Conservation (phyloP, 1,140 invertebrate genomes). For the Pygmarrhopalites habei region DNA sequence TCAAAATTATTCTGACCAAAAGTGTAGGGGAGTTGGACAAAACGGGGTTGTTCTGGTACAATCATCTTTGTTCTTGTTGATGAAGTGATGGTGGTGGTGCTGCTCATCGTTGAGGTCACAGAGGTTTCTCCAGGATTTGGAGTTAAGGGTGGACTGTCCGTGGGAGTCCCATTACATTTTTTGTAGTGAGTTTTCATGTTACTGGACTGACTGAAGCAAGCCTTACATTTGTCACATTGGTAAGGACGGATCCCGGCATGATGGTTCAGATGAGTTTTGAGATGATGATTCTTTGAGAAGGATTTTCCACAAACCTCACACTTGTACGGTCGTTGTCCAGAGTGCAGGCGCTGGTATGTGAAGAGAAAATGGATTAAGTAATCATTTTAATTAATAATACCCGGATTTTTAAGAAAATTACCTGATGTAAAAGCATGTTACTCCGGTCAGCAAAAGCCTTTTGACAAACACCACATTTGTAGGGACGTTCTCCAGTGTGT, state of each 20-base stretch:
- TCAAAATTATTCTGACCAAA: too few species aligned
- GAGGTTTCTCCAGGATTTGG: too few species aligned
- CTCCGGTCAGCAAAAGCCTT: constrained; percentile 68
- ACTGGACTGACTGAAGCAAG: constrained; percentile 67
- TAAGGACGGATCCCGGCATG: constrained; percentile 63
- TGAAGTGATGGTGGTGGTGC: too few species aligned
- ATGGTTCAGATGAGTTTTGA: constrained; percentile 50
- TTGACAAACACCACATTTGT: constrained; percentile 72
- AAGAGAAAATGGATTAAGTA: neutral
- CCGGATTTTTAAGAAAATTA: too few species aligned
- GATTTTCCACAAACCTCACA: constrained; percentile 50
- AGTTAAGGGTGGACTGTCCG: too few species aligned
- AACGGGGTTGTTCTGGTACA: too few species aligned
- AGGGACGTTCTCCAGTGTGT: constrained; percentile 57
- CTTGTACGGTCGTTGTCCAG: constrained; percentile 48
- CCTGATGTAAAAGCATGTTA: constrained; percentile 72
- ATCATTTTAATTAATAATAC: constrained; percentile 1
- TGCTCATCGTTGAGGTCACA: too few species aligned
- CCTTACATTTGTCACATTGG: constrained; percentile 61
- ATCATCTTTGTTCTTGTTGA: too few species aligned
- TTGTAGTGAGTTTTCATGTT: constrained; percentile 71
- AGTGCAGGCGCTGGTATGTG: constrained; percentile 43
- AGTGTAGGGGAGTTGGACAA: too few species aligned
- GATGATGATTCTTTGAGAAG: constrained; percentile 49
- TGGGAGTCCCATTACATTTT: constrained; percentile 50